Evolutionary conservation across 2,888 invertebrate species (phyloP).

Genomic region (Bellardia bayeri): DNA sequence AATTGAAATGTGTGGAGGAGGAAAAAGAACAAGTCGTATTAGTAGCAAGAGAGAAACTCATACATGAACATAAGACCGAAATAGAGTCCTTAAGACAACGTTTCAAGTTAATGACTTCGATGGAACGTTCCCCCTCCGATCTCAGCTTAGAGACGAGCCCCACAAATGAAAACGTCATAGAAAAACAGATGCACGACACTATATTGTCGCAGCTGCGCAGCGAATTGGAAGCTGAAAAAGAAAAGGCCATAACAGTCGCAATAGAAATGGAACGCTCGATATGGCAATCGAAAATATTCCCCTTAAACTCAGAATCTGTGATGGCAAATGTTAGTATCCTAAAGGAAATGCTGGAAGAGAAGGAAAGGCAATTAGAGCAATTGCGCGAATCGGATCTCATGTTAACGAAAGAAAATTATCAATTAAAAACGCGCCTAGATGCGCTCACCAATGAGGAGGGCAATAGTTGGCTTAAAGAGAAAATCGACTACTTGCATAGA

Average conservation of each 20-base stretch:
- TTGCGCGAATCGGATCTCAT: slow-evolving; percentile 87
- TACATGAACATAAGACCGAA: slow-evolving; percentile 90
- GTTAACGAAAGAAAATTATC: slow-evolving; percentile 87
- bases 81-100: slow-evolving; percentile 90
- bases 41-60: slow-evolving; percentile 89
- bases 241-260: slow-evolving; percentile 85
- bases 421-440: slow-evolving; percentile 88
- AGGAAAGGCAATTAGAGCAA: slow-evolving; percentile 89
- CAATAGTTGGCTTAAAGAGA: slow-evolving; percentile 84
- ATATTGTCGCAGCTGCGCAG: slow-evolving; percentile 89
- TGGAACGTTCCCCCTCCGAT: slow-evolving; percentile 91
- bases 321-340: slow-evolving; percentile 87
- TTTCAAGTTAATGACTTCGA: slow-evolving; percentile 90
- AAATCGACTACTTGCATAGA: slow-evolving; percentile 85
- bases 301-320: slow-evolving; percentile 81
- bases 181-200: slow-evolving; percentile 85
- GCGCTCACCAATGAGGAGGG: slow-evolving; percentile 88
- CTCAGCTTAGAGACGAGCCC: slow-evolving; percentile 88
- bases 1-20: slow-evolving; percentile 75
- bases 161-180: slow-evolving; percentile 73
- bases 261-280: slow-evolving; percentile 85
- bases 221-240: slow-evolving; percentile 86
- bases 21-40: slow-evolving; percentile 87
- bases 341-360: slow-evolving; percentile 88
- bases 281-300: slow-evolving; percentile 81